phyloP scores from a whole-genome alignment of 2,113 vertebrate genomes.

The Synchiropus splendidus region DNA sequence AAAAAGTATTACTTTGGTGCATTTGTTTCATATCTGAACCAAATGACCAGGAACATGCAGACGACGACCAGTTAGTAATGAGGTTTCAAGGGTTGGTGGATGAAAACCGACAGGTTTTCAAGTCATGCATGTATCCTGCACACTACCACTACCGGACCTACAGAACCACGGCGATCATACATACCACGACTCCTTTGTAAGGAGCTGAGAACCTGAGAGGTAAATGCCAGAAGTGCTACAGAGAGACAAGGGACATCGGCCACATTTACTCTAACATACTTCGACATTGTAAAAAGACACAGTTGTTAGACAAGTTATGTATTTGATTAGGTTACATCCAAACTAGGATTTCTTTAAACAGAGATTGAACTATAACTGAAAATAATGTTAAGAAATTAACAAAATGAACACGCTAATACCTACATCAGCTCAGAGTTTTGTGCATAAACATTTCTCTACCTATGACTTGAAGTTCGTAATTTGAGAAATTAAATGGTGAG shows the following conservation, averaged over 20 bases:
- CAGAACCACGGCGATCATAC: conserved; percentile 62
- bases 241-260: conserved; percentile 68
- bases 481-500: too few relatives aligned
- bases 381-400: too few relatives aligned
- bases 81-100: conserved; percentile 7
- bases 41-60: conserved; percentile 47
- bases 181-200: conserved; percentile 89
- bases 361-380: too few relatives aligned
- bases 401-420: too few relatives aligned
- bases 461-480: too few relatives aligned
- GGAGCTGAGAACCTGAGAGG: conserved; percentile 91
- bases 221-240: conserved; percentile 86
- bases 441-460: too few relatives aligned
- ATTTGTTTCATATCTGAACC: conserved; percentile 2
- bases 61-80: conserved; percentile 51
- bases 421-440: too few relatives aligned
- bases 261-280: conserved; percentile 18
- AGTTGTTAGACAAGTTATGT: too few relatives aligned
- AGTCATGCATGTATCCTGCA: conserved; percentile 47
- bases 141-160: conserved; percentile 29
- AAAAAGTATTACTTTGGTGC: too few relatives aligned
- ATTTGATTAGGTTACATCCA: too few relatives aligned
- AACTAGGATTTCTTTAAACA: too few relatives aligned
- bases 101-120: conserved; percentile 2
- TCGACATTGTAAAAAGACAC: too few relatives aligned